These are phyloP conservation scores for Lytechinus variegatus DNA, from an alignment of 35 echinoderm and acorn worm genomes.

Conservation along the genomic window DNA sequence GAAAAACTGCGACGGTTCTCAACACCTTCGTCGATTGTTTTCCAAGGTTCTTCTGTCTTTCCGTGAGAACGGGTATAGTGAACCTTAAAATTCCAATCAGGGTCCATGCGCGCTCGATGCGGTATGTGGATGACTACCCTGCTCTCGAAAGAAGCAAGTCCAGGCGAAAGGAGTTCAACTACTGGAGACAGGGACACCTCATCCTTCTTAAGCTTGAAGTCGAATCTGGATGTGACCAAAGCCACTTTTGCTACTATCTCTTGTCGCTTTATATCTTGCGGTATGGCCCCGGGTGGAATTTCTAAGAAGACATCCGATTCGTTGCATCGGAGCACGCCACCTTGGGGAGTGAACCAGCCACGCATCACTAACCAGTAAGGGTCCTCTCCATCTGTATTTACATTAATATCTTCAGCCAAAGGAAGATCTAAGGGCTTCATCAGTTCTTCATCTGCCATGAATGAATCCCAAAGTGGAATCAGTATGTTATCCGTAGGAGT, in stretches of 20 bases:
- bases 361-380: conserved; percentile 61
- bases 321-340: conserved; percentile 43
- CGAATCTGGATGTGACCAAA: background rate
- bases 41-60: background rate
- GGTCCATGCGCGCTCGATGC: conserved; percentile 38
- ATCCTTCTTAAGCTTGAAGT: background rate
- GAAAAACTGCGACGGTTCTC: background rate
- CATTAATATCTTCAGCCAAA: background rate
- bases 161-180: conserved; percentile 48
- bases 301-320: conserved; percentile 54
- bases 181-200: conserved; percentile 47
- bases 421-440: background rate
- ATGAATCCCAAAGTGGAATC: no score
- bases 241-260: conserved; percentile 40
- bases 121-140: conserved; percentile 30
- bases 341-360: conserved; percentile 14
- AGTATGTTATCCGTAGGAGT: no score
- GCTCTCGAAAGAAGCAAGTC: background rate
- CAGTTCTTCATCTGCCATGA: background rate
- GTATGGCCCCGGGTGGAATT: conserved; percentile 59
- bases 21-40: background rate
- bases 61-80: conserved; percentile 15
- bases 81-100: conserved; percentile 52
- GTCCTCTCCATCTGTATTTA: background rate
- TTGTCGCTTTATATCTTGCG: background rate